Evolutionary conservation across 2,797 vertebrate species (phyloP).

Genomic region (Telmatherina bonti): DNA sequence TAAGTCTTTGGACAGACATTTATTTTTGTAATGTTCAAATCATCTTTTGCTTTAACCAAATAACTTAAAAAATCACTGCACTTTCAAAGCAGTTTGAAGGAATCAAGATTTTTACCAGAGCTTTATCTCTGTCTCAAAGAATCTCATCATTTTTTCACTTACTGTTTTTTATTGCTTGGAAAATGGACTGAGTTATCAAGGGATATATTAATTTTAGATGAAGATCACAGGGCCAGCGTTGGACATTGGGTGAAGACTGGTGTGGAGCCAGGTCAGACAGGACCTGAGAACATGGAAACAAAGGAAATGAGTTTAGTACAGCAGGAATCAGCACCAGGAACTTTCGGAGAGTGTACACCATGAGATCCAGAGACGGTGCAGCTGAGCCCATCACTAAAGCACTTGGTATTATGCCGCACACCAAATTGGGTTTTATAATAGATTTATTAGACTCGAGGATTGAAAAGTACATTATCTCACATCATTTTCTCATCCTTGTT

Average conservation of each 20-base stretch:
- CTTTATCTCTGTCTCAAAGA: background rate
- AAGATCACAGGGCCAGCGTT: constrained; percentile 59
- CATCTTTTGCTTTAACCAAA: no score
- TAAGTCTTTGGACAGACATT: background rate
- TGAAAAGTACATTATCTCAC: constrained; percentile 75
- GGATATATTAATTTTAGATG: constrained; percentile 28
- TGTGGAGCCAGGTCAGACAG: constrained; percentile 45
- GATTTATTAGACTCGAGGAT: constrained; percentile 7
- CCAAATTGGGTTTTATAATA: constrained; percentile 8
- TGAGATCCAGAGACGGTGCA: constrained; percentile 73
- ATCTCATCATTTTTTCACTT: background rate
- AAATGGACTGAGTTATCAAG: background rate
- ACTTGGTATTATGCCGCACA: constrained; percentile 25
- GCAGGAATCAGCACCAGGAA: constrained; percentile 48
- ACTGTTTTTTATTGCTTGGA: constrained; percentile 8
- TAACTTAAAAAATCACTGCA: no score
- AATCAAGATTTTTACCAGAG: no score
- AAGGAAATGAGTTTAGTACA: constrained; percentile 32
- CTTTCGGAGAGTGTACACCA: constrained; percentile 57
- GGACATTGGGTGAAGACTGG: constrained; percentile 58
- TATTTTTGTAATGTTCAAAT: background rate
- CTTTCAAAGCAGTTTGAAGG: no score
- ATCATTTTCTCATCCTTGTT: constrained; percentile 87
- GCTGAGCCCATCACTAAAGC: constrained; percentile 58
- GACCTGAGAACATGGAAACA: constrained; percentile 35